Evolutionary conservation across 2,797 vertebrate genomes (phyloP).

Genomic region (Sebastes trivittatus): DNA sequence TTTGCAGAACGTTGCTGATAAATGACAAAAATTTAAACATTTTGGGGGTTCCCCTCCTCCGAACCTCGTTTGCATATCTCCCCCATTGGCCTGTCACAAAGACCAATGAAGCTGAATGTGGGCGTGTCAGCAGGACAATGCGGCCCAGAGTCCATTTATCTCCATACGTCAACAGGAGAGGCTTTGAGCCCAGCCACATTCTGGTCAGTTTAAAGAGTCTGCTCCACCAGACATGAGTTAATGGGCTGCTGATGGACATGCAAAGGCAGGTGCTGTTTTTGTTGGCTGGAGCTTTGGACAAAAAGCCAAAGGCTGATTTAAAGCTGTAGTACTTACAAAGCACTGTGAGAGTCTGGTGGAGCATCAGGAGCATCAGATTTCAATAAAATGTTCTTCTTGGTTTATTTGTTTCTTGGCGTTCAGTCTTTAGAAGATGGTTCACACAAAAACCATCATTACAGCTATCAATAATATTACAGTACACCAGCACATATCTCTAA

Average conservation of each 20-base stretch:
- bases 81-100: slow-evolving; percentile 64
- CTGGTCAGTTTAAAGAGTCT: slow-evolving; percentile 71
- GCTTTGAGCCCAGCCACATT: slow-evolving; percentile 58
- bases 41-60: not conserved
- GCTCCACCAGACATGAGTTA: slow-evolving; percentile 69
- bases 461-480: not conserved
- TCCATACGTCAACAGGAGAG: slow-evolving; percentile 73
- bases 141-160: slow-evolving; percentile 75
- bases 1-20: not conserved
- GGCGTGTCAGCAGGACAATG: slow-evolving; percentile 74
- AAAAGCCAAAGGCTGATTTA: slow-evolving; percentile 48
- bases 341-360: not conserved
- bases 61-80: slow-evolving; percentile 69
- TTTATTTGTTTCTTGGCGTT: not conserved
- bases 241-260: slow-evolving; percentile 75
- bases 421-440: not conserved
- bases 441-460: not conserved
- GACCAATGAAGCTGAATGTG: slow-evolving; percentile 72
- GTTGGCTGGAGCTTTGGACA: slow-evolving; percentile 41
- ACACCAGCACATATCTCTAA: not conserved
- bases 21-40: slow-evolving; percentile 35
- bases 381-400: not conserved
- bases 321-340: slow-evolving; percentile 25
- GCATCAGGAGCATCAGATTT: not conserved
- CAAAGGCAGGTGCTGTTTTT: slow-evolving; percentile 75